phyloP scores from a whole-genome alignment of 2,113 vertebrate species.

The Cyprinodon brontotheroides region DNA sequence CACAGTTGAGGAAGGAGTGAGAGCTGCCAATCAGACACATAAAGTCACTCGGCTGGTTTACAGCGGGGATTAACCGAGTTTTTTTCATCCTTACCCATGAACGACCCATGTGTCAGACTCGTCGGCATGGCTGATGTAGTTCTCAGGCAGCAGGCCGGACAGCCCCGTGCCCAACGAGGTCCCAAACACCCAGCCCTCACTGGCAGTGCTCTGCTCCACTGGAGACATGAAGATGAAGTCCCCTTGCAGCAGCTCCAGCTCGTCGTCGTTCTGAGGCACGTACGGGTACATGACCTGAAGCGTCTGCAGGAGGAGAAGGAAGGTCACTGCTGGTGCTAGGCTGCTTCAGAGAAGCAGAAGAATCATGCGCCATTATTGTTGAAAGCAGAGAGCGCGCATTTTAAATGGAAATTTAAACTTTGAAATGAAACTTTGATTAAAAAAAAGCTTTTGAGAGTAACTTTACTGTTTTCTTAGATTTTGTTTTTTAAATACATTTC shows the following conservation, averaged over 20 bases:
- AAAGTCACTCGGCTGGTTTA: neutral
- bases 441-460: too few relatives aligned
- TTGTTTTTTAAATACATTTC: too few relatives aligned
- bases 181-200: slow-evolving; percentile 96
- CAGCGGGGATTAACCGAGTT: too few relatives aligned
- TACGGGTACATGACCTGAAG: slow-evolving; percentile 98
- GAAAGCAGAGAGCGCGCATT: too few relatives aligned
- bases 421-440: too few relatives aligned
- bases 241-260: slow-evolving; percentile 91
- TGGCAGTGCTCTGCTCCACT: slow-evolving; percentile 90
- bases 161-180: slow-evolving; percentile 90
- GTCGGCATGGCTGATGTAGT: slow-evolving; percentile 92
- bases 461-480: too few relatives aligned
- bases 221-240: slow-evolving; percentile 98
- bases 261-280: slow-evolving; percentile 93
- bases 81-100: slow-evolving; percentile 84
- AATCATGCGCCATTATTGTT: too few relatives aligned
- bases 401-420: too few relatives aligned
- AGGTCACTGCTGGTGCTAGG: neutral
- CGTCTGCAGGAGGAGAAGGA: slow-evolving; percentile 76
- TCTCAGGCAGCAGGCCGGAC: slow-evolving; percentile 94
- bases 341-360: too few relatives aligned
- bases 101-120: slow-evolving; percentile 97
- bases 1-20: slow-evolving; percentile 87
- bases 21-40: slow-evolving; percentile 80